Evolutionary conservation across 2,797 vertebrate species (phyloP).

Genomic region (Oophaga sylvatica): DNA sequence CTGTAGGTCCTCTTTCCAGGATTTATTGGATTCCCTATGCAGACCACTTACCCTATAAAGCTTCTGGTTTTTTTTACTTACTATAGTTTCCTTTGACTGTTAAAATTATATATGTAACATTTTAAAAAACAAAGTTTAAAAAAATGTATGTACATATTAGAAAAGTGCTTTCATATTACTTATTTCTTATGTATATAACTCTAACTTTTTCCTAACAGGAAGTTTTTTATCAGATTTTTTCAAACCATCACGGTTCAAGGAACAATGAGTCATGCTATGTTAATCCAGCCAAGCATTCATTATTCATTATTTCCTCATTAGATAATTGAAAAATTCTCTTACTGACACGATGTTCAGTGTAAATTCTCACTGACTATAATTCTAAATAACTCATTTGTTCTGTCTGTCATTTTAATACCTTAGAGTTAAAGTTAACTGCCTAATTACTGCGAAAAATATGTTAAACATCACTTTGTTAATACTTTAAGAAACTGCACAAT

Average conservation of each 20-base stretch:
- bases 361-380: conserved; percentile 22
- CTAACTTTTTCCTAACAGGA: conserved; percentile 12
- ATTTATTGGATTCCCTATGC: too few relatives aligned
- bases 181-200: not conserved
- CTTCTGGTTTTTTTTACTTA: too few relatives aligned
- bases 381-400: conserved; percentile 29
- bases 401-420: conserved; percentile 30
- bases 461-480: not conserved
- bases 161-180: not conserved
- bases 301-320: conserved; percentile 41
- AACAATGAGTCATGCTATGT: conserved; percentile 20
- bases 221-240: not conserved
- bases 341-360: conserved; percentile 3
- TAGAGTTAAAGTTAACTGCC: conserved; percentile 7
- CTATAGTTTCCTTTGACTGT: not conserved
- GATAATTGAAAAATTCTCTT: conserved; percentile 22
- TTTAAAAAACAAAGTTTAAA: not conserved
- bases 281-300: conserved; percentile 5
- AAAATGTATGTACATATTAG: not conserved
- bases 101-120: not conserved
- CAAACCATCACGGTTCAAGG: not conserved
- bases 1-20: too few relatives aligned
- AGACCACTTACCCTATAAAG: too few relatives aligned
- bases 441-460: conserved; percentile 7
- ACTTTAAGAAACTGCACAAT: conserved; percentile 17